Base-by-base conservation (phyloP, 2,888 invertebrate species). In the Acrocyrtus sp. region DNA sequence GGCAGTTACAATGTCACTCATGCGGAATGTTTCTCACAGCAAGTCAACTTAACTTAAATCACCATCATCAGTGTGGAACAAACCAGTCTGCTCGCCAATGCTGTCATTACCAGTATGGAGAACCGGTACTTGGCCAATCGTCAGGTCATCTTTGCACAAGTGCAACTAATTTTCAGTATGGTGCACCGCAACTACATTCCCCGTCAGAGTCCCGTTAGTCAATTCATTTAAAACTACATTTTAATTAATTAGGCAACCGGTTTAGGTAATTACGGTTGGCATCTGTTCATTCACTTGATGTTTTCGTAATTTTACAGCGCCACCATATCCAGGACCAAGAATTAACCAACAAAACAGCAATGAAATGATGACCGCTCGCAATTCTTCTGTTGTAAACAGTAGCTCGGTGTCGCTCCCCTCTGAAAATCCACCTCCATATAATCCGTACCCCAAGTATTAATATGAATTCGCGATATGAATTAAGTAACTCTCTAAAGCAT, bases 1-100 rank as follows among this genome's bases (percentile, higher is more conserved):
- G 67, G 67, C 67, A 53, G 29, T n/a, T 67, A 3, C 58, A 43
- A 21, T 58, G 53, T 26, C n/a, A n/a, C n/a, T 41, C 58, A 4
- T 67, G 67, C 45, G 60, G 57, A 51, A 43, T 51, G 27, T n/a
- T n/a, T n/a, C 8, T 58, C 17, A 27, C 56, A 5, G 50, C 50
- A 24, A 27, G 19, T 34, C 54, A 45, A 39, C 54, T 26, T 19
- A 57, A 24, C 57, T 24, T 48, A n/a, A 57, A 57, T 21, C 27
- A 39, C 27, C 19, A 19, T 6, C 43, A 17, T 24, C 27, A 27
- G 22, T 39, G 22, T 26, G 10, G 2, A 19, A 10, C 47, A 43
- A 15, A 15, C 22, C 27, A 54, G 27, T 47, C 5, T n/a, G n/a
- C 47, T 29, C 48, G 60, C 17, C 60, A 47, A 3, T 48, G 10